Conservation (phyloP, 2,113 vertebrate genomes). For the Lycaon pictus region DNA sequence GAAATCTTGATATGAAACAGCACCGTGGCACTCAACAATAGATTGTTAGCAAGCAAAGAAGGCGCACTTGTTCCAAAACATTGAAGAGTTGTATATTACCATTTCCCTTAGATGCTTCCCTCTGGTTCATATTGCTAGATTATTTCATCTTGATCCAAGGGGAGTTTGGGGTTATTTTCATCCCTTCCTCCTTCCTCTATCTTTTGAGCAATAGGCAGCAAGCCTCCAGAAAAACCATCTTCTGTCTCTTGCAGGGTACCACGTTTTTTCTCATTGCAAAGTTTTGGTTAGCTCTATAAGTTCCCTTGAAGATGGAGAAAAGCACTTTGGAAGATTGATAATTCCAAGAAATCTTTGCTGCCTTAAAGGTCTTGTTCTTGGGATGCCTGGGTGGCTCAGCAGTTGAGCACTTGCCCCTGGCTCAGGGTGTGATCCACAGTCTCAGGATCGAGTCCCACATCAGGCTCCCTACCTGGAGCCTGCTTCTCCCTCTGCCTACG, state of each 20-base stretch:
- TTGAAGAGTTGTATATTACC: slow-evolving; percentile 35
- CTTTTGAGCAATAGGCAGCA: not conserved
- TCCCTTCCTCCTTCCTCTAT: not conserved
- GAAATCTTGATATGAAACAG: slow-evolving; percentile 84
- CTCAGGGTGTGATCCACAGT: too few species aligned
- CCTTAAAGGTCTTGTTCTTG: not conserved
- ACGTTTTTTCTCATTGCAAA: slow-evolving; percentile 11
- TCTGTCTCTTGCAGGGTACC: not conserved
- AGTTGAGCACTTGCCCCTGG: too few species aligned
- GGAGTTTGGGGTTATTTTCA: not conserved
- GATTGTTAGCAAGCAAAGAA: slow-evolving; percentile 64
- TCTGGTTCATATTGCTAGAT: slow-evolving; percentile 52
- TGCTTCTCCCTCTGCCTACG: too few species aligned
- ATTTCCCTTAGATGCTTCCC: slow-evolving; percentile 21
- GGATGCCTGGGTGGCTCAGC: too few species aligned
- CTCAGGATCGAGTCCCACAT: too few species aligned
- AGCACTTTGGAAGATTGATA: not conserved
- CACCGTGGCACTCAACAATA: slow-evolving; percentile 66
- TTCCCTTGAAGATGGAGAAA: not conserved
- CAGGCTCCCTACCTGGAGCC: too few species aligned
- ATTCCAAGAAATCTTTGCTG: not conserved
- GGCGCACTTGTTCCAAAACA: slow-evolving; percentile 58
- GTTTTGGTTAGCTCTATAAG: not conserved
- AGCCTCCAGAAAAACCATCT: not conserved
- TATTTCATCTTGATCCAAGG: slow-evolving; percentile 68